Evolutionary conservation across 2,797 vertebrate species (phyloP).

Genomic region (Falco novaeseelandiae): DNA sequence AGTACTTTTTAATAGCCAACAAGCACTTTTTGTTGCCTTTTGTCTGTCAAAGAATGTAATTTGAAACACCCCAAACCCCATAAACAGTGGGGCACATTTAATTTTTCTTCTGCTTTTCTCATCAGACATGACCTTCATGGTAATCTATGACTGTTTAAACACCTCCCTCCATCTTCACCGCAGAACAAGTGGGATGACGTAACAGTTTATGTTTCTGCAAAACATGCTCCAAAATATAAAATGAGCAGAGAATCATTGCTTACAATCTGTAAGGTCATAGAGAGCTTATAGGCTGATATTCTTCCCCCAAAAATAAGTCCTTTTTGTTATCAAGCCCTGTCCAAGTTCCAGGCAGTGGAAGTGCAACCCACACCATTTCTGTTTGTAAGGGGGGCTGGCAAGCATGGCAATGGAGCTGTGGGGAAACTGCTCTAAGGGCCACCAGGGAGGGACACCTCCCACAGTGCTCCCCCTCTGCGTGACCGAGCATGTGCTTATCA

Average conservation of each 20-base stretch:
- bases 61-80: neutral
- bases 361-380: neutral
- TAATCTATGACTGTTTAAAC: neutral
- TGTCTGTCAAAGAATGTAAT: neutral
- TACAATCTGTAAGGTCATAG: neutral
- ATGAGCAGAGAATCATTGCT: neutral
- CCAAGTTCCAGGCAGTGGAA: neutral
- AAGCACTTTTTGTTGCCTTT: neutral
- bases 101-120: neutral
- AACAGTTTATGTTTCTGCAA: neutral
- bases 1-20: neutral
- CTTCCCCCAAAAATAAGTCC: neutral
- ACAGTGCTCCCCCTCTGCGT: neutral
- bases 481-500: neutral
- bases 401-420: neutral
- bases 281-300: neutral
- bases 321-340: neutral
- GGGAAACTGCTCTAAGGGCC: neutral
- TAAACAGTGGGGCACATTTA: neutral
- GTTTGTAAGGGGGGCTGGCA: neutral
- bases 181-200: neutral
- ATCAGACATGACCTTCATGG: neutral
- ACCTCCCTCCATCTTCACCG: neutral
- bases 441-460: neutral
- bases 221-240: neutral